Base-by-base conservation (phyloP, 2,797 vertebrate species). In the Miichthys miiuy region DNA sequence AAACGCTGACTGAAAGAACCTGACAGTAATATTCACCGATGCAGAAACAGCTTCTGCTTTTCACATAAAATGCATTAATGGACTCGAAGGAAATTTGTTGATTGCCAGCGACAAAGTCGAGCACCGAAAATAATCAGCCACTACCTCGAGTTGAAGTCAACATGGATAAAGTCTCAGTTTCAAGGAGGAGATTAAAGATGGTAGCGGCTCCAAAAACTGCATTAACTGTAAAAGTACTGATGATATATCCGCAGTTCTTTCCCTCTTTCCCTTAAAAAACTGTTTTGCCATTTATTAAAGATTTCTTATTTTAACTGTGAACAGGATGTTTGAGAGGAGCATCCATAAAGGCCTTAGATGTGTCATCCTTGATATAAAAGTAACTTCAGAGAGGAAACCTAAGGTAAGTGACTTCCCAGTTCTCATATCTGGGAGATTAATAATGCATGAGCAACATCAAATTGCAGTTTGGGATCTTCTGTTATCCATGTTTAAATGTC, bases 401-500 rank as follows among this genome's bases (percentile, higher is more conserved):
- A 41, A 81, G 21, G 63, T 57, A 68, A 68, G 55, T 48, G 63
- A 56, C 67, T 72, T 81, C 41, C 10, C 52, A 47, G 42, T 55
- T 80, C 52, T 68, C 1, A 1, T 65, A 30, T 54, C 66, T 56
- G 12, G 41, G 54, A 64, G 27, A 75, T 88, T 75, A 87, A 83
- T 80, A 60, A 83, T 87, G 55, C 63, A 88, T 61, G 52, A 70
- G 52, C n/a, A 38, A 80, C 80, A 86, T 80, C 42, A 79, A 73
- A 79, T 65, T 73, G 63, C 80, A 81, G 69, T 82, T 82, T 79
- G 71, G 63, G 68, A 80, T 78, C 44, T 75, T 77, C 47, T 51
- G 56, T 74, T 82, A 72, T 79, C 63, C 72, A 47, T 78, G 64
- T 86, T 78, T 80, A 72, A 89, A 83, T 82, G 81, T 78, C 82